phyloP scores from a whole-genome alignment of 2,113 vertebrate genomes.

The Dicrurus megarhynchus region DNA sequence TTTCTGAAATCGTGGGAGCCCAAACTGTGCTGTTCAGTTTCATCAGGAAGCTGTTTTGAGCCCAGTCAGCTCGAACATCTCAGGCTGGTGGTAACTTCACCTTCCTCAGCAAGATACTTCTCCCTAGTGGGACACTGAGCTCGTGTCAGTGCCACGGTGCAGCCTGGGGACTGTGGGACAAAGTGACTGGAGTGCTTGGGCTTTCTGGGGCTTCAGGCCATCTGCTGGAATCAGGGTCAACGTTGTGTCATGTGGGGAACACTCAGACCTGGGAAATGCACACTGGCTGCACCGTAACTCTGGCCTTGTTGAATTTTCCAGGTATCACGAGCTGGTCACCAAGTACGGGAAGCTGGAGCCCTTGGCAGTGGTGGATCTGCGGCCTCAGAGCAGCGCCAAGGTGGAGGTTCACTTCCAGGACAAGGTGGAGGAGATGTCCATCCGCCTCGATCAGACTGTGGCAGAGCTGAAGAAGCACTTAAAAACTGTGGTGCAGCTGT shows the following conservation, averaged over 20 bases:
- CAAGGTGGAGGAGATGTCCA: constrained; percentile 83
- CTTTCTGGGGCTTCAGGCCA: neutral
- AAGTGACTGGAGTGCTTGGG: neutral
- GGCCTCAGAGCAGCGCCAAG: constrained; percentile 83
- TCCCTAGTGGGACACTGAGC: neutral
- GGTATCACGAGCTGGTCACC: constrained; percentile 89
- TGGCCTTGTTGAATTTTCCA: constrained; percentile 30
- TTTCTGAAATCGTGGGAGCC: neutral
- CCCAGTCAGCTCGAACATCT: neutral
- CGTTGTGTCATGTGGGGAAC: neutral
- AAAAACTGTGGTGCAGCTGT: constrained; percentile 83
- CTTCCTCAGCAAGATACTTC: neutral
- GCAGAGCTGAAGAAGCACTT: constrained; percentile 91
- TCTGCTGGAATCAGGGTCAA: neutral
- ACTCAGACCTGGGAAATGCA: neutral
- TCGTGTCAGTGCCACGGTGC: rapidly evolving
- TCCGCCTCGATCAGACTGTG: constrained; percentile 92
- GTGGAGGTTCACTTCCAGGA: constrained; percentile 92
- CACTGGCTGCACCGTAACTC: rapidly evolving
- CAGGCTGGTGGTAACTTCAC: neutral
- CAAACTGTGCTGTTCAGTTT: neutral
- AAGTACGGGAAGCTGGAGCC: constrained; percentile 93
- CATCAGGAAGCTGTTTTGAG: neutral
- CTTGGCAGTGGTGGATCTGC: constrained; percentile 91
- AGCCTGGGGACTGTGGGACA: neutral